phyloP scores from a whole-genome alignment of 2,113 vertebrate genomes.

The Buteo buteo region DNA sequence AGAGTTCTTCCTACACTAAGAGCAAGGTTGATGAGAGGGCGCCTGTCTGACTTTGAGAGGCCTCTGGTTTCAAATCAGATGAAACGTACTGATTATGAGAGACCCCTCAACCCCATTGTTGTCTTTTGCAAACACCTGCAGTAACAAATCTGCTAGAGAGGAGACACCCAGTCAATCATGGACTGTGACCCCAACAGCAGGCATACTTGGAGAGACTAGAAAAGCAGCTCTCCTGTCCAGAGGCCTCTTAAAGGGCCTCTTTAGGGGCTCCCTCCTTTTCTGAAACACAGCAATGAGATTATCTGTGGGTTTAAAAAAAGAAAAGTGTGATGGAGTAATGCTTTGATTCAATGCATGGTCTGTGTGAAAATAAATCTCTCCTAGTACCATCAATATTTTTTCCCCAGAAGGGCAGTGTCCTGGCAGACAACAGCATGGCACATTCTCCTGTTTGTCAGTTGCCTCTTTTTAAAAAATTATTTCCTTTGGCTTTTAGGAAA shows the following conservation, averaged over 20 bases:
- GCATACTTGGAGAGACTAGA: neutral
- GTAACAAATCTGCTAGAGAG: neutral
- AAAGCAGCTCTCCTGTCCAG: neutral
- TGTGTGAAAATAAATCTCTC: neutral
- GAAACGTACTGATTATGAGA: neutral
- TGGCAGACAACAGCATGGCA: neutral
- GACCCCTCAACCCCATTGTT: neutral
- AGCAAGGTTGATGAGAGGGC: neutral
- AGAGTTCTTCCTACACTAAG: neutral
- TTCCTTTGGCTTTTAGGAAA: neutral
- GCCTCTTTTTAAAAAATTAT: neutral
- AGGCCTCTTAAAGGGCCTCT: neutral
- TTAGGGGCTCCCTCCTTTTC: neutral
- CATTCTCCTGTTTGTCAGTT: neutral
- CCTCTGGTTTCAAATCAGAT: neutral
- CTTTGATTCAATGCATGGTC: neutral
- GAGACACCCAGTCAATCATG: neutral
- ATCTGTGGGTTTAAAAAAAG: neutral
- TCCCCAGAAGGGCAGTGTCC: neutral
- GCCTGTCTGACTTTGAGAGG: neutral
- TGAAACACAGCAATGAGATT: neutral
- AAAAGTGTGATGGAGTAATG: neutral
- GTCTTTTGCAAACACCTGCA: neutral
- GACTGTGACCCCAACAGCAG: neutral
- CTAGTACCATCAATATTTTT: neutral